These are phyloP conservation scores for Sminthurides aquaticus DNA, from an alignment of 2,888 invertebrate genomes.

Conservation along the genomic window DNA sequence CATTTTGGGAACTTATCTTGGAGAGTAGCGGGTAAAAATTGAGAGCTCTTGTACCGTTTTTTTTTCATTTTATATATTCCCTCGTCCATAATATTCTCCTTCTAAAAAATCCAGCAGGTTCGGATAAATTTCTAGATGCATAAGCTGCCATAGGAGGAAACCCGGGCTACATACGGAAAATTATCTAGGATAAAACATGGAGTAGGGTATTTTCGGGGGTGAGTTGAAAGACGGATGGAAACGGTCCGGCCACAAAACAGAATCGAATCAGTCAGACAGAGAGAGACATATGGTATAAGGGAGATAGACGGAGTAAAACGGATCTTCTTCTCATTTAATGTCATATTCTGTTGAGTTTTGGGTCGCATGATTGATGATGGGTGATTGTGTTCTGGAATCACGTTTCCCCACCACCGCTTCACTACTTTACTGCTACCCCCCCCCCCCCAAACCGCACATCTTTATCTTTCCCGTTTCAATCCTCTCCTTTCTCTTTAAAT, in stretches of 20 bases:
- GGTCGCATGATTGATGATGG: slow-evolving; percentile 38
- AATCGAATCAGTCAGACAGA: background rate
- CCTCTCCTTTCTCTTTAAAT: background rate
- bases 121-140: no score
- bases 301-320: slow-evolving; percentile 10
- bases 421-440: no score
- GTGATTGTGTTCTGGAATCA: slow-evolving; percentile 27
- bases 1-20: no score
- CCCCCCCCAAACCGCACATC: slow-evolving; percentile 10
- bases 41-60: no score
- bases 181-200: no score
- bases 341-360: slow-evolving; percentile 32
- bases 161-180: no score
- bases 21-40: no score
- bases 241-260: background rate
- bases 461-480: slow-evolving; percentile 7
- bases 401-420: slow-evolving; percentile 18
- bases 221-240: background rate
- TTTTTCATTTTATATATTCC: no score
- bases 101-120: no score
- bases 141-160: no score
- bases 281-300: background rate
- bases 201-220: no score
- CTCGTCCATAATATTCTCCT: no score
- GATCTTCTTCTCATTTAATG: slow-evolving; percentile 26